Percentiles rank a stretch among this genome's conserved stretches.
Evolutionary conservation across 1,140 invertebrate genomes (phyloP).

Genomic region (Drosophila pallidifrons): DNA sequence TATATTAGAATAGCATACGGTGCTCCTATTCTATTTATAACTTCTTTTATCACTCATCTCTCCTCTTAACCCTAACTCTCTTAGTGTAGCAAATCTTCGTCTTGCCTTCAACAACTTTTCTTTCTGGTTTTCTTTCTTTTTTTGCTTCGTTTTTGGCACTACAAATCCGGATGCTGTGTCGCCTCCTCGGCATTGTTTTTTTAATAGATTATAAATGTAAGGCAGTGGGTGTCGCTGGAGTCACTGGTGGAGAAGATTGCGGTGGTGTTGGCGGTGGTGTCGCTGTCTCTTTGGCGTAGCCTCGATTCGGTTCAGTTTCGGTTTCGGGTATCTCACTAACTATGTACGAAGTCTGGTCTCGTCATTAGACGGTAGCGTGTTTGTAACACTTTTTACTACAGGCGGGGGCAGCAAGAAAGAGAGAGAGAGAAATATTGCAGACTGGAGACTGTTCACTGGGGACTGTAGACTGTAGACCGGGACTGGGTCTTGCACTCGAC

Average conservation of each 20-base stretch:
- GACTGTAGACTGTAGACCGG: conserved; percentile 18
- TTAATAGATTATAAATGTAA: conserved; percentile 82
- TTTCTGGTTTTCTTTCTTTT: conserved; percentile 34
- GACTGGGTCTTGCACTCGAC: conserved; percentile 42
- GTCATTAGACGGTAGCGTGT: conserved; percentile 74
- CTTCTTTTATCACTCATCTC: no score
- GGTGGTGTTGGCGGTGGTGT: conserved; percentile 10
- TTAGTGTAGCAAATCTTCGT: neutral
- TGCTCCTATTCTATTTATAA: no score
- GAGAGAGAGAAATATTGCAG: conserved; percentile 1
- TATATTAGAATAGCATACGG: no score
- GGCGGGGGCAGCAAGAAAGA: neutral
- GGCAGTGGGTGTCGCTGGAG: conserved; percentile 73
- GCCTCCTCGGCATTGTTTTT: conserved; percentile 35
- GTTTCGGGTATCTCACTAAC: conserved; percentile 30
- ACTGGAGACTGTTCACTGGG: neutral
- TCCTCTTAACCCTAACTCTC: no score
- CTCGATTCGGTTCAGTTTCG: conserved; percentile 24
- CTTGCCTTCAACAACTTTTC: neutral
- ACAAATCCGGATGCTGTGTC: conserved; percentile 76
- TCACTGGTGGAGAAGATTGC: conserved; percentile 1
- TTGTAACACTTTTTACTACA: conserved; percentile 71
- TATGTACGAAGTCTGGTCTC: conserved; percentile 34
- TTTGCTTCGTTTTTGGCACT: conserved; percentile 57
- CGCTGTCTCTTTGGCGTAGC: conserved; percentile 2